Evolutionary conservation across 2,888 invertebrate species (phyloP), one percentile per base, ranked within the genome.

Genomic region (Eubasilissa splendida): DNA sequence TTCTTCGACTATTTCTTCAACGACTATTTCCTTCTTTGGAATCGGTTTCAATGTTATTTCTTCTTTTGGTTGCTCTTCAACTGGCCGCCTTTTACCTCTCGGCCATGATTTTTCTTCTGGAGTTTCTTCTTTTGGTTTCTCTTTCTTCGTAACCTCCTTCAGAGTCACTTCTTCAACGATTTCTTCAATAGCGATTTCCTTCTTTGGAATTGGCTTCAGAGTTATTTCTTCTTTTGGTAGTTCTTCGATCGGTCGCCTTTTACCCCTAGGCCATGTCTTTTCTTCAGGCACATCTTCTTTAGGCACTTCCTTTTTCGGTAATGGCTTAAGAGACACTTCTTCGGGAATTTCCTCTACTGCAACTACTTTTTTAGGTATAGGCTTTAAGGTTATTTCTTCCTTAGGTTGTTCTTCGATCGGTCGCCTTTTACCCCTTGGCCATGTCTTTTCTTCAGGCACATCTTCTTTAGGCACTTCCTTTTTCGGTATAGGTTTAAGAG

Each of bases 221-320:
- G 85, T 81, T 42, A 88, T 85, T 66, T 85, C 86, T 85, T 88
- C 87, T 4, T 85, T 86, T 73, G 86, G 85, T 84, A 86, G 80
- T 84, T 85, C 85, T 82, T 89, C 87, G 76, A 87, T 85, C 3
- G 88, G 88, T 71, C 86, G 87, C 65, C 86, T 85, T 83, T 87
- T 89, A 14, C 88, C 89, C 59, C 86, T 87, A 0, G 84, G 84
- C 85, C 85, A 85, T 1, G 85, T 84, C 50, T 86, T 82, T 80
- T 86, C 86, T 84, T 87, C 85, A 80, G 86, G 85, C 80, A 83
- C 80, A 80, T 88, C 85, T 84, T 85, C 85, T 83, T 78, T 31
- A 50, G 84, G 83, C 79, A 88, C 88, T 80, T 89, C 87, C 85
- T 90, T 90, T 80, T 87, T 86, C 86, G 87, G 58, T 12, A 88